Conservation (phyloP, 1,140 invertebrate species). For the Limonius californicus region DNA sequence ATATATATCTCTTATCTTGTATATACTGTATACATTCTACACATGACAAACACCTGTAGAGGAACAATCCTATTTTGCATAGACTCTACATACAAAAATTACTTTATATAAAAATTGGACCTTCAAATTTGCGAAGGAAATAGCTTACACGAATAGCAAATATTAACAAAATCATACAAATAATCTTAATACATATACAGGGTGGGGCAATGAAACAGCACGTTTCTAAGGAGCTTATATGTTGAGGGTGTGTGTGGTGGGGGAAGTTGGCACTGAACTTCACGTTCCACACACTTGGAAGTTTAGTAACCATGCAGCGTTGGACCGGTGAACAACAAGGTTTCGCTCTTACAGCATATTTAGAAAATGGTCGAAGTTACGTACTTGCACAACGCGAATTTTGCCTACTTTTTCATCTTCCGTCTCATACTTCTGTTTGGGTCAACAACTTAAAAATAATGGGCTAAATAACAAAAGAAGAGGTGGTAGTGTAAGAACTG, state of each 20-base stretch:
- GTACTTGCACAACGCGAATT: slow-evolving; percentile 6
- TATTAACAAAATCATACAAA: no score
- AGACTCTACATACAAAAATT: no score
- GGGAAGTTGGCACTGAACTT: neutral
- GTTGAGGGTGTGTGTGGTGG: neutral
- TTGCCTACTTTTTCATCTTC: neutral
- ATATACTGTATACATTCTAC: no score
- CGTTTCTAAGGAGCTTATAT: neutral
- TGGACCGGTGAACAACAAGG: neutral
- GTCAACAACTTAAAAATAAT: neutral
- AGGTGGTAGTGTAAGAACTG: neutral
- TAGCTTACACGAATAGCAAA: no score
- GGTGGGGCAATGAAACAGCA: slow-evolving; percentile 11
- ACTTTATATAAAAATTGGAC: neutral
- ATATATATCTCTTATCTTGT: no score
- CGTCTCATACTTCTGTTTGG: neutral
- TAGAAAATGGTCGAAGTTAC: slow-evolving; percentile 4
- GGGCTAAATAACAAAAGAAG: no score
- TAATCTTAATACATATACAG: no score
- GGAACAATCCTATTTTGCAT: no score
- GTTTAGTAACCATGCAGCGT: neutral
- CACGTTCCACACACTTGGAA: neutral
- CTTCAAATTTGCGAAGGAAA: neutral
- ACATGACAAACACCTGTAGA: no score
- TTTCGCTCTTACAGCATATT: neutral